Base-by-base conservation (phyloP, 2,888 invertebrate species). In the Eledona agricola region DNA sequence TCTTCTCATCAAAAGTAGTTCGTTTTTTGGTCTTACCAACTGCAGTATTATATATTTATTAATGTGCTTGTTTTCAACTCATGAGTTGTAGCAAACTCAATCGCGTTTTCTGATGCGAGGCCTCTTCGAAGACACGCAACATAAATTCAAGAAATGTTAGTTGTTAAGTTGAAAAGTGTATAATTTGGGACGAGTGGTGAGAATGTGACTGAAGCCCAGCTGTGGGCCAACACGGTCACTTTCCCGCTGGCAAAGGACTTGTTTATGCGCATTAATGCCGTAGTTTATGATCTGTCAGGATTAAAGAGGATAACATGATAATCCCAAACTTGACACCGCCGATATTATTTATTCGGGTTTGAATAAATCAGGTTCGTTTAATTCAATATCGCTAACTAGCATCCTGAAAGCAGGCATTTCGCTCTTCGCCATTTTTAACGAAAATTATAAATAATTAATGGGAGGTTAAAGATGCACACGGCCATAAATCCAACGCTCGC, bases 231-330 rank as follows among this genome's bases (percentile, higher is more conserved):
- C 34, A 40, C 43, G 35, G 29, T 31, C 47, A 63, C 64, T 55
- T 58, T 57, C 66, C 65, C 62, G 65, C 64, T 60, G 65, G 64
- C 55, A 43, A 59, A 55, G 55, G 60, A 65, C 63, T 64, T 66
- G 63, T 66, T 65, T 66, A 66, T 64, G 66, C 53, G 42, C 53
- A 29, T 53, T 55, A 55, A 55, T 51, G 46, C 55, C 16, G 22
- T 51, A 55, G 45, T 55, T 55, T 55, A 68, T 67, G 60, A 49
- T 63, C 63, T 63, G 65, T 65, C 63, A 42, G 64, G 66, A 66
- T 66, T 66, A 67, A 64, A 62, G 55, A 57, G 64, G 59, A 64
- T 68, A 66, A 68, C 68, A 68, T 62, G 59, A 67, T 68, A 67
- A 68, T 68, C 63, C 65, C 53, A 38, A 54, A 64, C 55, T 57